Conservation (phyloP, 2,888 invertebrate species). For the Macrostomum cliftonense region DNA sequence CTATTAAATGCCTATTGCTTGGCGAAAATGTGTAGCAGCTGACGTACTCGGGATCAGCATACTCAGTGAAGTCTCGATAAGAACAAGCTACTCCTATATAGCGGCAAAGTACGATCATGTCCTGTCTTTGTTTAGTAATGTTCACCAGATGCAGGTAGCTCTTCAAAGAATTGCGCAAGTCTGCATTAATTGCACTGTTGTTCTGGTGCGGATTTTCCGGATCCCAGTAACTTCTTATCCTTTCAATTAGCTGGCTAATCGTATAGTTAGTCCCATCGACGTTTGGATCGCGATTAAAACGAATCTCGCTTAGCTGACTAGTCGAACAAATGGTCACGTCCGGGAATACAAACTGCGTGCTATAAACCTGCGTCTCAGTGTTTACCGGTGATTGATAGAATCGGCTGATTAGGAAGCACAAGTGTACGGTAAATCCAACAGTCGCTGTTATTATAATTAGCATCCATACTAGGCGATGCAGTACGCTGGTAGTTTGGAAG, state of each 20-base stretch:
- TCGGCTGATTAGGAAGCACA: conserved; percentile 1
- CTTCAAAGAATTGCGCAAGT: conserved; percentile 3
- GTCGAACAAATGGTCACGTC: conserved; percentile 2
- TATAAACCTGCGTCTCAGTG: background rate
- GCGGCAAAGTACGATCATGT: conserved; percentile 4
- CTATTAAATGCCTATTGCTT: background rate
- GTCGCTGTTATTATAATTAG: conserved; percentile 3
- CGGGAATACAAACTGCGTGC: conserved; percentile 4
- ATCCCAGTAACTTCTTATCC: conserved; percentile 2
- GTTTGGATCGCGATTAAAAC: background rate
- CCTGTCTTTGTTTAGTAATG: conserved; percentile 3
- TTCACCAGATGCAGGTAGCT: conserved; percentile 2
- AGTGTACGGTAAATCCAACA: conserved; percentile 5
- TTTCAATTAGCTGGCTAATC: background rate
- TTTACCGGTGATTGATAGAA: conserved; percentile 1
- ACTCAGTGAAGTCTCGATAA: conserved; percentile 2
- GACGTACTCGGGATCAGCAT: conserved; percentile 2
- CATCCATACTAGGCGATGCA: background rate
- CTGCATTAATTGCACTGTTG: background rate
- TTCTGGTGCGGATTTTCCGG: background rate
- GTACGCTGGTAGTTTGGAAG: background rate
- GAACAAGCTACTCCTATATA: conserved; percentile 1
- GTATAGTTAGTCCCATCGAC: background rate
- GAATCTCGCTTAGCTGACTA: background rate
- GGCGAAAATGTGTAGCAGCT: conserved; percentile 5